Base-by-base conservation (phyloP, 2,113 vertebrate genomes). In the Callopanchax toddi region DNA sequence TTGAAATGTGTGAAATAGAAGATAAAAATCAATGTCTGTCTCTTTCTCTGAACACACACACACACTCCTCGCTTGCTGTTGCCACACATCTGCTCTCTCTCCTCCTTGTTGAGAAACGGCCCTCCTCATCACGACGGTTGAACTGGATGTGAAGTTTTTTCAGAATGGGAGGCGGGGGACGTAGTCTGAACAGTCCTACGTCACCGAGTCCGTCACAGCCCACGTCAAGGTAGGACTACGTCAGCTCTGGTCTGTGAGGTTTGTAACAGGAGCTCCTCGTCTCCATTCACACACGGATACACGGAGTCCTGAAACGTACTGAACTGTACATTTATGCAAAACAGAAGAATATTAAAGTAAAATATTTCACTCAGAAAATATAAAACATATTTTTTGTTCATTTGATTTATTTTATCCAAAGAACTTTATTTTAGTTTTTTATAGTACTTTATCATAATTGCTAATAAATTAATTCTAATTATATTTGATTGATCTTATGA, bases 1-100 rank as follows among this genome's bases (percentile, higher is more conserved):
- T 77, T 61, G 67, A 76, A 75, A 79, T 48, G 22, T 60, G 69
- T 74, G 66, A 64, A 79, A 80, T 50, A 57, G 23, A 67, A 67
- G 74, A 71, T 48, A 58, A 68, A 79, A 37, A 69, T 78, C 71
- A 67, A 75, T 73, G 48, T 36, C 44, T 53, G 5, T 40, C 26
- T 71, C 25, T 62, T 11, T 49, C 2, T 53, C 46, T 59, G 36
- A 13, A 48, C 44, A n/a, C n/a, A n/a, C n/a, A n/a, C n/a, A n/a
- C n/a, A n/a, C 15, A 10, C 9, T 15, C 1, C 16, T n/a, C 21
- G 8, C 22, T 3, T 53, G 42, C 46, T 34, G 64, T 52, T 29
- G 60, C 50, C 37, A 43, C 18, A 22, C 52, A 8, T 4, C 55
- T 13, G 6, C 73, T 68, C 57, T 43, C 54, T 32, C 37, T 39